Conservation (phyloP, 2,113 vertebrate genomes). For the Ctenodactylus gundi region DNA sequence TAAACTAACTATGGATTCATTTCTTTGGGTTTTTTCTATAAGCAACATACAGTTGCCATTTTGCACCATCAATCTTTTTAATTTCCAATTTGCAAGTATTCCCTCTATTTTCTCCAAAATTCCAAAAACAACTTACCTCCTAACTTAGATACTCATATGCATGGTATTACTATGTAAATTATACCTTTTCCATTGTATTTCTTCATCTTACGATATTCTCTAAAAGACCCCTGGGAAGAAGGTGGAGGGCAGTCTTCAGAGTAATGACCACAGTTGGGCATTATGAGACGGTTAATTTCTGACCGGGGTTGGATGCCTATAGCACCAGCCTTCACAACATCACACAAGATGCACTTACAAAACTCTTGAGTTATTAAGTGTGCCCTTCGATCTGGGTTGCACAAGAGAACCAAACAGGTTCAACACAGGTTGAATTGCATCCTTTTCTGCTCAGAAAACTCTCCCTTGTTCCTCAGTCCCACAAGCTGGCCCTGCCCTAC, state of each 20-base stretch:
- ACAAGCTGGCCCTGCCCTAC: not conserved
- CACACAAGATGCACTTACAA: not conserved
- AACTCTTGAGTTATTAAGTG: not conserved
- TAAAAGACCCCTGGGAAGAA: not conserved
- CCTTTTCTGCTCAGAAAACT: not conserved
- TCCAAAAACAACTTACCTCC: not conserved
- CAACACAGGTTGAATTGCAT: not conserved
- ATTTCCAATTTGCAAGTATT: not conserved
- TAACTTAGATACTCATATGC: not conserved
- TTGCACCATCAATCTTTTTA: not conserved
- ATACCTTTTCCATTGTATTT: not conserved
- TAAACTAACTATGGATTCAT: conserved; percentile 14
- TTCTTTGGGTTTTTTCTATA: conserved; percentile 13
- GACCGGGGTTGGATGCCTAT: not conserved
- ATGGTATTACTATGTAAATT: not conserved
- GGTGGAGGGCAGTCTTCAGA: not conserved
- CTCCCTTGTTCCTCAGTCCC: not conserved
- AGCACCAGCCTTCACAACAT: not conserved
- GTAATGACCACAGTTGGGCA: not conserved
- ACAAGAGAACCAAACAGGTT: conserved; percentile 6
- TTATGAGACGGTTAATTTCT: not conserved
- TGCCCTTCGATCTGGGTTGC: conserved; percentile 23
- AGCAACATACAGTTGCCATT: not conserved
- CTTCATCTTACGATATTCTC: not conserved
- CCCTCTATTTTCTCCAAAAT: conserved; percentile 32